Conservation (phyloP, 2,888 invertebrate species). For the Thyatira batis region DNA sequence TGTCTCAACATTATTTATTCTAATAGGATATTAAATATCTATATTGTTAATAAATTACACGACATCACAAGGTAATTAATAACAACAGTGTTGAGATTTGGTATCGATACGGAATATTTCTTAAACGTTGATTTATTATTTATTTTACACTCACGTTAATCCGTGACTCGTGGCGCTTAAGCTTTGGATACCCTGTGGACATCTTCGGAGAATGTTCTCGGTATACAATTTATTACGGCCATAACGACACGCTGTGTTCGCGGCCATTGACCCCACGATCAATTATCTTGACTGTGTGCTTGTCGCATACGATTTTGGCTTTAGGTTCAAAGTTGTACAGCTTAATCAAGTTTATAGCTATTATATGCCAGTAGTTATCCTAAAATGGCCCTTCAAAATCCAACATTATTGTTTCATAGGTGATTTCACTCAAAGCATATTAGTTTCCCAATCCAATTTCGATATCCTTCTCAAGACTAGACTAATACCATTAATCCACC, state of each 20-base stretch:
- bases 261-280: not conserved
- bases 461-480: slow-evolving; percentile 27
- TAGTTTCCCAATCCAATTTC: slow-evolving; percentile 40
- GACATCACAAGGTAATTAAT: not conserved
- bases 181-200: not conserved
- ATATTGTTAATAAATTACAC: too few species aligned
- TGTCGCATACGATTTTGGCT: too few species aligned
- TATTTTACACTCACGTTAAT: not conserved
- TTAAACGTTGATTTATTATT: not conserved
- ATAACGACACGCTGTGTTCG: not conserved
- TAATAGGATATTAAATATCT: too few species aligned
- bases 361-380: too few species aligned
- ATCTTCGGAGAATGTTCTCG: not conserved
- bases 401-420: not conserved
- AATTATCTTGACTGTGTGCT: not conserved
- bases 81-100: not conserved
- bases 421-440: slow-evolving; percentile 14
- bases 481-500: slow-evolving; percentile 40
- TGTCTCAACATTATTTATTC: too few species aligned
- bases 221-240: not conserved
- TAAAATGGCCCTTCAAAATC: not conserved
- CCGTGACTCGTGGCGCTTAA: not conserved
- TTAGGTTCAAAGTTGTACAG: too few species aligned
- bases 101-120: not conserved
- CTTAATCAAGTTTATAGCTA: too few species aligned